A percentile compares a stretch with the other conserved stretches of the same genome.
phyloP scores from a whole-genome alignment of 2,113 vertebrate species.

The Mixornis gularis region DNA sequence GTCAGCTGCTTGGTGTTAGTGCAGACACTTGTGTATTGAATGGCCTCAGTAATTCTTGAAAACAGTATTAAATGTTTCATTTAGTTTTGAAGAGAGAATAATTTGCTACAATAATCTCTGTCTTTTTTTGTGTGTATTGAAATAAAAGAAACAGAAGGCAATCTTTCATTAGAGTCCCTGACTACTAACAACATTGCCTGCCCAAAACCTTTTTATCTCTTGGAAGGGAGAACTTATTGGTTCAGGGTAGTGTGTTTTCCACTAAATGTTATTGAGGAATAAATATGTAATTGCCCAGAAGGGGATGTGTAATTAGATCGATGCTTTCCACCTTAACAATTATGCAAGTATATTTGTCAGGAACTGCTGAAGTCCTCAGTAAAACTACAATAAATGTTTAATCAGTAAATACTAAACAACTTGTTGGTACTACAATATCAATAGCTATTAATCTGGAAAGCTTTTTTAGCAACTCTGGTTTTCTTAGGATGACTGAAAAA shows the following conservation, averaged over 20 bases:
- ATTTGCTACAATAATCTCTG: neutral
- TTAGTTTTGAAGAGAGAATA: neutral
- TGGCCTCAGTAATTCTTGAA: neutral
- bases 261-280: neutral
- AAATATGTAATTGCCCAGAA: neutral
- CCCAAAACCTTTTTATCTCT: neutral
- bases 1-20: neutral
- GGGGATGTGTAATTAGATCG: neutral
- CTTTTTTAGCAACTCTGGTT: neutral
- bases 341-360: neutral
- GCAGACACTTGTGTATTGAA: neutral
- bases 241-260: neutral
- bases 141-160: neutral
- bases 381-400: neutral
- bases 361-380: neutral
- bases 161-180: neutral
- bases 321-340: neutral
- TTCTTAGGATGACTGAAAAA: neutral
- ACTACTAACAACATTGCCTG: neutral
- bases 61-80: neutral
- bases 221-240: neutral
- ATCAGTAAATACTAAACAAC: neutral
- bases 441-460: neutral
- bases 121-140: neutral
- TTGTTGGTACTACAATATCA: neutral